Evolutionary conservation across 1,140 invertebrate species (phyloP).

Genomic region (Leptinotarsa undecemlineata): DNA sequence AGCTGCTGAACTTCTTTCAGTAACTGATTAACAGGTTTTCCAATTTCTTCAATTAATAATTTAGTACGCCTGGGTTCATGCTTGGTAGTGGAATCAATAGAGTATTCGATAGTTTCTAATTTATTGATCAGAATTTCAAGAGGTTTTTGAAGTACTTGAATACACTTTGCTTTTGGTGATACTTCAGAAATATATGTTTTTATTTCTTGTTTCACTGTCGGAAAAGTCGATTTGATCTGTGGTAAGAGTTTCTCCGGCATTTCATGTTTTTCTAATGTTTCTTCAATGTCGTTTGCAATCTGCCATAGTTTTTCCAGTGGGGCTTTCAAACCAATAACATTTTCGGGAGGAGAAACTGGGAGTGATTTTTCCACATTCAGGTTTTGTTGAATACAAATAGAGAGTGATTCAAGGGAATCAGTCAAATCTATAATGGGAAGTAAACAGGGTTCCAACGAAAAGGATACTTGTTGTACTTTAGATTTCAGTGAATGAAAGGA

Average conservation of each 20-base stretch:
- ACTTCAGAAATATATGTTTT: constrained; percentile 13
- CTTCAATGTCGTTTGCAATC: constrained; percentile 30
- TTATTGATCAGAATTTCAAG: constrained; percentile 28
- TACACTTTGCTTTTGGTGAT: constrained; percentile 12
- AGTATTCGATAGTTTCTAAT: constrained; percentile 25
- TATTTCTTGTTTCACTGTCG: constrained; percentile 27
- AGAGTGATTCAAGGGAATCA: background rate
- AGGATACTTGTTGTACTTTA: background rate
- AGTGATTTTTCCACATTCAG: background rate
- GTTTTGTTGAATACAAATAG: background rate
- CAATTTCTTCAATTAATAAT: constrained; percentile 14
- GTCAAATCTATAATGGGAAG: constrained; percentile 9
- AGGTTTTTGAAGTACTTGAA: constrained; percentile 18
- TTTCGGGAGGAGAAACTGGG: constrained; percentile 7
- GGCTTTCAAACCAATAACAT: constrained; percentile 19
- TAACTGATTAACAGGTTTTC: constrained; percentile 11
- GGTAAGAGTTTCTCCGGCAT: constrained; percentile 23
- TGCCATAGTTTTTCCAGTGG: constrained; percentile 30
- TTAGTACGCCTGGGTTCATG: background rate
- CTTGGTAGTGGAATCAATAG: background rate
- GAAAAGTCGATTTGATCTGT: constrained; percentile 33
- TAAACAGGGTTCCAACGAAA: background rate
- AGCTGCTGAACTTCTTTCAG: constrained; percentile 19
- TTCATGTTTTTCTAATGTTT: constrained; percentile 28
- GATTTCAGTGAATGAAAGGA: background rate